Base-by-base conservation (phyloP, 2,797 vertebrate species). In the Cuculus canorus region DNA sequence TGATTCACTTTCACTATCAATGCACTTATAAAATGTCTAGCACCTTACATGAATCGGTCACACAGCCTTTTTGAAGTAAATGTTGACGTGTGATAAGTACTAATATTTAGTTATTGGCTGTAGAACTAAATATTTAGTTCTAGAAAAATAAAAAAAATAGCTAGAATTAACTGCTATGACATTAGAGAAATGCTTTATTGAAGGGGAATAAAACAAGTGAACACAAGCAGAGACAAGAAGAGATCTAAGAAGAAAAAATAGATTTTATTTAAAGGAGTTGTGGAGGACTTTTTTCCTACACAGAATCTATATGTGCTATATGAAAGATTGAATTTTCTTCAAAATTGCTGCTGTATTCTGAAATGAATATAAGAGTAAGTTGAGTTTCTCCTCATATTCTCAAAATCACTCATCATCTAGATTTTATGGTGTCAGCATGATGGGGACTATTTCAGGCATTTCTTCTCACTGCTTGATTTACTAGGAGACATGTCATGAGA, bases 391-490 rank as follows among this genome's bases (percentile, higher is more conserved):
- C 59, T 87, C 60, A 83, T 66, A 56, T 79, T 96, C 82, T 88
- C 56, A 80, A 60, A 79, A 92, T 83, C 61, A 77, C 73, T 70
- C 53, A 77, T 93, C 82, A 82, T 47, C n/a, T 47, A 48, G 66
- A 76, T 90, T 92, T 92, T 32, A 41, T 71, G 60, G 77, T 88
- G 85, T 91, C 92, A 96, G 82, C 25, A 12, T 43, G 86, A 90
- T 61, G 77, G 68, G 63, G 80, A 88, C 81, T 82, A 61, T 91
- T 96, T 95, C 65, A 80, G 66, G 92, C 71, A 96, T 85, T 95
- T 84, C 69, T 94, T 82, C 87, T 90, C 43, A 61, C 32, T 76
- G 54, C 83, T 93, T 87, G 70, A 82, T 95, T 94, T 85, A 61
- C 33, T 73, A 37, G 82, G 84, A 90, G 59, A 73, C 39, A n/a